Conservation (phyloP, 2,888 invertebrate species). For the Meta bourneti region DNA sequence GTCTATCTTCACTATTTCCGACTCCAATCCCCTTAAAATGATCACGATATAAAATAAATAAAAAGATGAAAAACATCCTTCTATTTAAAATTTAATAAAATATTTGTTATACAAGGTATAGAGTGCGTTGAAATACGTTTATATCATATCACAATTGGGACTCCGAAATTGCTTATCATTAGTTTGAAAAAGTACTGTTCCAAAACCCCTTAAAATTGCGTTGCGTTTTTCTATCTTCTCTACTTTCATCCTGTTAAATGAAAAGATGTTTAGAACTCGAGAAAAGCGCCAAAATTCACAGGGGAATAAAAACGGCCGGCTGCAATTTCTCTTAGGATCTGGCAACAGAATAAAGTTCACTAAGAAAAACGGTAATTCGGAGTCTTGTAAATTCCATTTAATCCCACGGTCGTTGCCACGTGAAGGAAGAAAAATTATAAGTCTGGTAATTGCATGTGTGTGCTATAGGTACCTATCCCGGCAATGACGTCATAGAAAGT, state of each 20-base stretch:
- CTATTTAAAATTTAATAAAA: neutral
- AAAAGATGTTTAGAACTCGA: neutral
- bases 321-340: slow-evolving; percentile 9
- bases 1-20: too few species aligned
- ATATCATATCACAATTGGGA: neutral
- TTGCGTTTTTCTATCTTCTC: neutral
- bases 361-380: neutral
- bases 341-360: neutral
- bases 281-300: neutral
- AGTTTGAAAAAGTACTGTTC: neutral
- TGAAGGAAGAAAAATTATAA: slow-evolving; percentile 14
- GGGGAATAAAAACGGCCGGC: neutral
- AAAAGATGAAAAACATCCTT: too few species aligned
- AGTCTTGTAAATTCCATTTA: slow-evolving; percentile 21
- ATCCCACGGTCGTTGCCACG: neutral
- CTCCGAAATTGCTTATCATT: neutral
- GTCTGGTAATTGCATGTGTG: neutral
- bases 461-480: neutral
- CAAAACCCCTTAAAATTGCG: neutral
- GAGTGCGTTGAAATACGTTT: neutral
- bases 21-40: too few species aligned
- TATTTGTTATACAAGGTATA: neutral
- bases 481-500: too few species aligned
- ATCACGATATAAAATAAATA: too few species aligned
- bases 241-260: neutral